Evolutionary conservation across 2,888 invertebrate genomes (phyloP), one percentile per base, ranked within the genome.

Genomic region (Cantharis flavilabris): DNA sequence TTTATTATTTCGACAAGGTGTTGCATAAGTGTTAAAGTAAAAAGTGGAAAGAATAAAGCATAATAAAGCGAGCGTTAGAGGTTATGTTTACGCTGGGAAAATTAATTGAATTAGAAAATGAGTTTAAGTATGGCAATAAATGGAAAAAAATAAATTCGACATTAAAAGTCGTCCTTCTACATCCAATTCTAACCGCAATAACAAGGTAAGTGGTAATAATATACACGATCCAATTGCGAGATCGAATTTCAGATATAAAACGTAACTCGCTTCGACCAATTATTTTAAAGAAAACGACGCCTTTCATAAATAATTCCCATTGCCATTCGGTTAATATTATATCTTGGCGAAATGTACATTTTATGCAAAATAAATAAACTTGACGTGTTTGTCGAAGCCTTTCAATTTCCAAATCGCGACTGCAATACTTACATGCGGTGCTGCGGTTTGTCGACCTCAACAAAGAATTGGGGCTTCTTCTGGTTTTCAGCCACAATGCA

Each of bases 191-290:
- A 62, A 70, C 73, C 65, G 74, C 79, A 63, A 77, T 79, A 79
- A 79, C 79, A 75, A 75, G 77, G 65, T 79, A 76, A 77, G 75
- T 77, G 79, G 79, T 75, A 79, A 79, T 79, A 76, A 77, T 77
- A 79, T 77, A 74, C 71, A 67, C 64, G 72, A 72, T 74, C 79
- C 76, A 77, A 72, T 75, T 72, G 76, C 70, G 72, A 79, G 79
- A 79, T 79, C 77, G 77, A 72, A 79, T 79, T 79, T 79, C 77
- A 77, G 79, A 79, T 79, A 78, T 72, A 71, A 78, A 77, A 72
- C 73, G 64, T 65, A 49, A 62, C 70, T 70, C 70, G 74, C 72
- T 77, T 73, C 26, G 70, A 69, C 75, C 79, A 79, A 79, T 79
- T 79, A 79, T 77, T 79, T 77, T 75, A 72, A 72, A 75, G 71